Evolutionary conservation across 2,113 vertebrate species (phyloP).

Genomic region (Poeciliopsis turrubarensis): DNA sequence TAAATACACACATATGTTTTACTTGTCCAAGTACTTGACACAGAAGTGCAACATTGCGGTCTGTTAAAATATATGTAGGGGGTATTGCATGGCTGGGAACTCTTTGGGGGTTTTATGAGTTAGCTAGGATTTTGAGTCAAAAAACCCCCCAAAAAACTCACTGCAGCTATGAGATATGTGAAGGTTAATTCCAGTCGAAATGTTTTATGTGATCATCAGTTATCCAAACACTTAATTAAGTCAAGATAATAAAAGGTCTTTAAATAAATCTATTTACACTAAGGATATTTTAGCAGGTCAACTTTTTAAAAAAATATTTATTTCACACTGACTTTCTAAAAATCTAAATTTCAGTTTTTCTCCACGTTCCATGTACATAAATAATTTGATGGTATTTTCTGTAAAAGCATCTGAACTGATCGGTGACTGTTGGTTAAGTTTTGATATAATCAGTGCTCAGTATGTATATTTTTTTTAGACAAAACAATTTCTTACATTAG

Average conservation of each 20-base stretch:
- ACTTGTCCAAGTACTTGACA: slow-evolving; percentile 66
- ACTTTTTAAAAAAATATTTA: not conserved
- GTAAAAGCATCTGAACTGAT: not conserved
- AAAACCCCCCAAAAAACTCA: not conserved
- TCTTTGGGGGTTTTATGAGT: not conserved
- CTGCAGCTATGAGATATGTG: slow-evolving; percentile 13
- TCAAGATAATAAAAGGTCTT: slow-evolving; percentile 1
- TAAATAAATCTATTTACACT: slow-evolving; percentile 2
- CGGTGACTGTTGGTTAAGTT: not conserved
- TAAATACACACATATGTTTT: slow-evolving; percentile 79
- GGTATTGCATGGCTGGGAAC: not conserved
- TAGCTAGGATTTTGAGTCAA: slow-evolving; percentile 33
- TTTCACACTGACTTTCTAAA: not conserved
- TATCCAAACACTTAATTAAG: not conserved
- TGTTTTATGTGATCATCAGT: slow-evolving; percentile 20
- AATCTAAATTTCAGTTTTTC: not conserved
- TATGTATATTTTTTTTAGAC: not conserved
- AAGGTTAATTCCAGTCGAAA: slow-evolving; percentile 43
- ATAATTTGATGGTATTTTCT: not conserved
- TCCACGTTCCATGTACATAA: not conserved
- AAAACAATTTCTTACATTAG: not conserved
- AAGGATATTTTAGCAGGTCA: not conserved
- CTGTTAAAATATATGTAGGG: slow-evolving; percentile 55
- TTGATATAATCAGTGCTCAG: not conserved
- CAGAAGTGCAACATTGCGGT: slow-evolving; percentile 53